phyloP scores from a whole-genome alignment of 2,113 vertebrate genomes.

The Notechis scutatus region DNA sequence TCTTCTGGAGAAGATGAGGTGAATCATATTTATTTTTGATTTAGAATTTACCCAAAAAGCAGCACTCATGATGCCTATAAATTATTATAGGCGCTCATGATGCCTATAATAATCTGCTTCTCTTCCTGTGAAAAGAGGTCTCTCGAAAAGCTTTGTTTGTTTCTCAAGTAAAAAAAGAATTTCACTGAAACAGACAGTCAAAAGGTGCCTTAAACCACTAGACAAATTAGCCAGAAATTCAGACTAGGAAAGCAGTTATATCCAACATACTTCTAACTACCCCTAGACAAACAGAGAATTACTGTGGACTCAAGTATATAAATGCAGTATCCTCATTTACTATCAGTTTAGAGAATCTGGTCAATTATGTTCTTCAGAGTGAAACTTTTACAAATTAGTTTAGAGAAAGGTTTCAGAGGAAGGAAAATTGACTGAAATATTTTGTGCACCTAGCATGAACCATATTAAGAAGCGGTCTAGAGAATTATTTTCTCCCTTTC shows the following conservation, averaged over 20 bases:
- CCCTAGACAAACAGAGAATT: background rate
- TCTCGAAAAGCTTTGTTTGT: background rate
- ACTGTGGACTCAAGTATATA: background rate
- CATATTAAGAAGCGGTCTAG: background rate
- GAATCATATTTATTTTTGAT: background rate
- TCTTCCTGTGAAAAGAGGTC: background rate
- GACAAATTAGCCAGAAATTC: background rate
- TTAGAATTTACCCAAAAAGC: background rate
- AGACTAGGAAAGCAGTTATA: background rate
- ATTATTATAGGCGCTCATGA: no score
- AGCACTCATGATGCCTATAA: background rate
- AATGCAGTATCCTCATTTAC: background rate
- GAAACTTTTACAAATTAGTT: background rate
- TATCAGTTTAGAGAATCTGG: background rate
- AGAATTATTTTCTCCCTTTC: background rate
- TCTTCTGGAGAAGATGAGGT: background rate
- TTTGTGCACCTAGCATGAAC: background rate
- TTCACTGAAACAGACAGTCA: background rate
- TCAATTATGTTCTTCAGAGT: background rate
- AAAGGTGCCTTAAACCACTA: background rate
- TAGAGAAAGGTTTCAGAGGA: background rate
- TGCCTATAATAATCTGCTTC: background rate
- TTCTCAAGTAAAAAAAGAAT: background rate
- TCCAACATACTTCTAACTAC: background rate
- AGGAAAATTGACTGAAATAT: background rate